Base-by-base conservation (phyloP, 2,113 vertebrate genomes). In the Rattus rattus region DNA sequence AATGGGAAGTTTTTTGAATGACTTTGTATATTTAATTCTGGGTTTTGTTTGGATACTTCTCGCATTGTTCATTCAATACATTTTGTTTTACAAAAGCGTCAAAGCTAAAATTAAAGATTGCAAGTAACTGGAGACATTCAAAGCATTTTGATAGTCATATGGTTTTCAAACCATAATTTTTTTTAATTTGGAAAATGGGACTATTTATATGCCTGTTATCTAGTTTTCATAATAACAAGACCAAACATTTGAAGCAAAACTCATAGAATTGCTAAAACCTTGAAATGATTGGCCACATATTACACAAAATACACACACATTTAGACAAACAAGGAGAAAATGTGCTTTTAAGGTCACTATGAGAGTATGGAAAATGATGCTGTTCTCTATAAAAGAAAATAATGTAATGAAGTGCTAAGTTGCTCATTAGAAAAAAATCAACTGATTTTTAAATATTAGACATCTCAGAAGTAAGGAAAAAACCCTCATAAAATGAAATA, bases 271-370 rank as follows among this genome's bases (percentile, higher is more conserved):
- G 43, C 9, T 76, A 43, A n/a, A 52, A 86, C 88, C 30, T 6
- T 43, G 14, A 76, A 77, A 91, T 69, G 39, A 7, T 73, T 79
- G 19, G 6, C 20, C 77, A 11, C 52, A 61, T 28, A 61, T 4
- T 59, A 88, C 56, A 72, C 19, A 54, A 26, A 85, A 36, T n/a
- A 26, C 39, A n/a, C 36, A 4, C 24, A 43, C 43, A 39, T 9
- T 56, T 77, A 94, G 22, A 79, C 76, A 87, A 61, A 20, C 39
- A 96, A 80, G 67, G 36, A 67, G 6, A 77, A 92, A 92, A 92
- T 77, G 86, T 84, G 24, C 13, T 65, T 94, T 96, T 94, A 91
- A 86, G 39, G 49, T 75, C 11, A 93, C 43, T 88, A 16, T 93
- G 69, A 88, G 61, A 94, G 84, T 79, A 7, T 16, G 69, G n/a